phyloP scores from a whole-genome alignment of 2,797 vertebrate species.

The Apogon talboti region DNA sequence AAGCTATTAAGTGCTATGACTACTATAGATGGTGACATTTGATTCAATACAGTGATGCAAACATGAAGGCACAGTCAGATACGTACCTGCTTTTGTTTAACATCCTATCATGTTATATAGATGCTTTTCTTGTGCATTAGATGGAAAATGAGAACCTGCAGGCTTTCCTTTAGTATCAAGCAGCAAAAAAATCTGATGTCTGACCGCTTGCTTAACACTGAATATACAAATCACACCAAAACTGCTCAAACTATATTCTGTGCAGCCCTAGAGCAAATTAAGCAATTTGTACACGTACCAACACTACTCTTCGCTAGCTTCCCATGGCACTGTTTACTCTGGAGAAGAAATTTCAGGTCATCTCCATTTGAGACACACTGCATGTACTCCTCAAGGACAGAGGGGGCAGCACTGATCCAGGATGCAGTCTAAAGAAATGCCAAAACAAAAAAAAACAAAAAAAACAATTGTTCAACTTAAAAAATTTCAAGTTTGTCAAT shows the following conservation, averaged over 20 bases:
- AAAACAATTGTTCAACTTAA: background rate
- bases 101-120: too few species aligned
- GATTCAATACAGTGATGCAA: too few species aligned
- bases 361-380: conserved; percentile 81
- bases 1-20: too few species aligned
- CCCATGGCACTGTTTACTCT: conserved; percentile 82
- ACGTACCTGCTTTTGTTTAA: too few species aligned
- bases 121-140: too few species aligned
- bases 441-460: background rate
- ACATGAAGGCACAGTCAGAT: too few species aligned
- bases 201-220: too few species aligned
- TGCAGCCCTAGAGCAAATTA: background rate
- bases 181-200: too few species aligned
- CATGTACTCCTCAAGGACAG: conserved; percentile 82
- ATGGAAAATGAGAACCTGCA: too few species aligned
- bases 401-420: conserved; percentile 79
- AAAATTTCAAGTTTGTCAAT: background rate
- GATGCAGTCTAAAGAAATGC: conserved; percentile 70
- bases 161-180: too few species aligned
- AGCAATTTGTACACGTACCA: conserved; percentile 52
- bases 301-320: conserved; percentile 74
- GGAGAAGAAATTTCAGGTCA: conserved; percentile 81
- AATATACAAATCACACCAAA: too few species aligned
- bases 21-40: too few species aligned
- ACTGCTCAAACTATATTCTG: background rate